Evolutionary conservation across 2,888 invertebrate genomes (phyloP).

Genomic region (Matsumyia berberina): DNA sequence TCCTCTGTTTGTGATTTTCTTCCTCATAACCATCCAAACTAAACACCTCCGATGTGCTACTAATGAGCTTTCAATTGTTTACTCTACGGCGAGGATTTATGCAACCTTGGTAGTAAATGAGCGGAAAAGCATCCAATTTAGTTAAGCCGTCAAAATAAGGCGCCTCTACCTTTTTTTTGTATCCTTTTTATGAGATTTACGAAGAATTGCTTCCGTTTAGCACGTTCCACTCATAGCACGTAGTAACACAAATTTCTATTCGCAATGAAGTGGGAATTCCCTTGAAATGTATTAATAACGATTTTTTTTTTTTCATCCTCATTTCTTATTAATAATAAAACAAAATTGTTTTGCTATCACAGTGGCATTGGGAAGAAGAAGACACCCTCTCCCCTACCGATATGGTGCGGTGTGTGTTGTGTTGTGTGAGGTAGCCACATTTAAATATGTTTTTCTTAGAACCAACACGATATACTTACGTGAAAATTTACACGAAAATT

Average conservation of each 20-base stretch:
- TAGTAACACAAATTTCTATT: conserved; percentile 29
- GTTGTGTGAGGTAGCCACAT: not conserved
- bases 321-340: conserved; percentile 27
- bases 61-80: conserved; percentile 12
- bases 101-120: conserved; percentile 12
- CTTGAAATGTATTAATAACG: conserved; percentile 42
- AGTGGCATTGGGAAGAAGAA: conserved; percentile 27
- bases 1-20: too few species aligned
- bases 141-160: conserved; percentile 6
- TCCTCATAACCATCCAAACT: not conserved
- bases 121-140: conserved; percentile 5
- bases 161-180: conserved; percentile 20
- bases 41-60: conserved; percentile 13
- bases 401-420: not conserved
- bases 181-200: conserved; percentile 36
- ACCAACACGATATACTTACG: conserved; percentile 5
- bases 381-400: not conserved
- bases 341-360: conserved; percentile 9
- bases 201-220: conserved; percentile 43
- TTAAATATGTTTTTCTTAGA: conserved; percentile 5
- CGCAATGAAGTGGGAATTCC: conserved; percentile 46
- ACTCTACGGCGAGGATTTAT: not conserved
- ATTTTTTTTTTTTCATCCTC: conserved; percentile 16
- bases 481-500: conserved; percentile 46
- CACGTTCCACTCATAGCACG: conserved; percentile 12